These are phyloP conservation scores for Trilocha varians DNA, from an alignment of 2,888 invertebrate species.

Conservation along the genomic window DNA sequence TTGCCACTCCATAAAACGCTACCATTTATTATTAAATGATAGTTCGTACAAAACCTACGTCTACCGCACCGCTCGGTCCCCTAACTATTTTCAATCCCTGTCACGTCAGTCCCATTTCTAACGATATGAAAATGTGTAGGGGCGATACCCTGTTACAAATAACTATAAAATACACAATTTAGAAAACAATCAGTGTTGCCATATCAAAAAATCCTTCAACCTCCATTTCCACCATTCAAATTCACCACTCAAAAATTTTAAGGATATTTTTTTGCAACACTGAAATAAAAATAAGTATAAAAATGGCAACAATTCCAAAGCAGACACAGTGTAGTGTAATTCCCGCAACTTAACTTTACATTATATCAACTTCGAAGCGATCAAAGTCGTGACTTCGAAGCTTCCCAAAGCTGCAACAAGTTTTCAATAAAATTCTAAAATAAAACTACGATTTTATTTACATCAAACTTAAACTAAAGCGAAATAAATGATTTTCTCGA, in stretches of 20 bases:
- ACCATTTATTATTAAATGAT: not conserved
- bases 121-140: slow-evolving; percentile 50
- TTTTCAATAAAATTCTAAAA: not conserved
- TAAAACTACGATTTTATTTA: not conserved
- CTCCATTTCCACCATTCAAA: too few relatives aligned
- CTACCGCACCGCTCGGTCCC: slow-evolving; percentile 43
- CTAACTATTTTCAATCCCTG: slow-evolving; percentile 60
- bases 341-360: slow-evolving; percentile 6
- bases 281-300: slow-evolving; percentile 6
- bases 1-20: not conserved
- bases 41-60: slow-evolving; percentile 63
- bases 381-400: not conserved
- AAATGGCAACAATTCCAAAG: slow-evolving; percentile 53
- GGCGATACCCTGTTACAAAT: slow-evolving; percentile 52
- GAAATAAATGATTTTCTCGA: slow-evolving; percentile 51
- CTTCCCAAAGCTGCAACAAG: not conserved
- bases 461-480: slow-evolving; percentile 37
- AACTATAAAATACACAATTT: slow-evolving; percentile 28
- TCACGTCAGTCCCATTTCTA: slow-evolving; percentile 56
- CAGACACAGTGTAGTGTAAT: slow-evolving; percentile 10
- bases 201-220: too few relatives aligned
- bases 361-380: slow-evolving; percentile 9
- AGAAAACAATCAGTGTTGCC: slow-evolving; percentile 10
- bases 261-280: too few relatives aligned
- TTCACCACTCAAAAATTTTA: too few relatives aligned